Evolutionary conservation across 2,888 invertebrate genomes (phyloP).

Genomic region (Pristionchus mayeri): DNA sequence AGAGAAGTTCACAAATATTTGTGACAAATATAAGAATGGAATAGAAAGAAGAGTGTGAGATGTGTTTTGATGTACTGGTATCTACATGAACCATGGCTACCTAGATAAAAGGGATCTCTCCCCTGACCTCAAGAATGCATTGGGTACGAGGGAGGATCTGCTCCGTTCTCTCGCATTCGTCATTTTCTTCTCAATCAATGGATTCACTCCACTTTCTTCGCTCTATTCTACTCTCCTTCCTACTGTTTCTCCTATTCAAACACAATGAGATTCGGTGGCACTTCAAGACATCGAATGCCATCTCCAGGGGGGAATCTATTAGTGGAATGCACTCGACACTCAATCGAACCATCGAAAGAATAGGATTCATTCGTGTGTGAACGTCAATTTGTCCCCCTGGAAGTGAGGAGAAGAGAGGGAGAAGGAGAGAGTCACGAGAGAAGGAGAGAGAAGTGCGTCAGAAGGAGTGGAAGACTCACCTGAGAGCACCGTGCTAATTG

Average conservation of each 20-base stretch:
- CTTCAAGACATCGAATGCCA: background rate
- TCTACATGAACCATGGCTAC: no score
- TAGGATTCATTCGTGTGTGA: background rate
- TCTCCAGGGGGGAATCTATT: background rate
- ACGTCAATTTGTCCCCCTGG: background rate
- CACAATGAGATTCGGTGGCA: background rate
- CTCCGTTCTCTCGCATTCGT: background rate
- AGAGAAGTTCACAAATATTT: constrained; percentile 30
- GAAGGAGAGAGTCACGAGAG: background rate
- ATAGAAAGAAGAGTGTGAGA: background rate
- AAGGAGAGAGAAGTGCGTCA: background rate
- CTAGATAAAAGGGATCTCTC: background rate
- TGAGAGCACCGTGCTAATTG: background rate
- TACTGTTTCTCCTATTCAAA: constrained; percentile 11
- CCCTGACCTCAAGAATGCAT: background rate
- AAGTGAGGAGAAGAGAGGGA: background rate
- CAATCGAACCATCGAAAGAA: background rate
- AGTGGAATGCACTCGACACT: background rate
- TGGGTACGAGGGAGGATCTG: background rate
- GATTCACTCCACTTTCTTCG: background rate
- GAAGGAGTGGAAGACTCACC: background rate
- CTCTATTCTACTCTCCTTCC: constrained; percentile 24
- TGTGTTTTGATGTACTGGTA: background rate
- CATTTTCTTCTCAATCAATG: background rate
- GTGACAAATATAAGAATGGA: background rate